Conservation (phyloP, 1,140 invertebrate genomes). For the roundworm (Caenorhabditis elegans) region WBcel235 BX284605.5:14571501-14572000, state of each 20-base stretch:
- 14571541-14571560: no score
- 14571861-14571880: slow-evolving; percentile 14
- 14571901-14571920: slow-evolving; percentile 24
- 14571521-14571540: no score
- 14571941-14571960: background rate
- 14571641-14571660: no score
- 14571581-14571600: no score
- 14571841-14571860: background rate
- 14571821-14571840: background rate
- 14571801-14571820: slow-evolving; percentile 3
- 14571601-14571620: background rate
- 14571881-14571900: background rate
- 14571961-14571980: background rate
- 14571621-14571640: background rate
- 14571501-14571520: no score
- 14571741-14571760: slow-evolving; percentile 22
- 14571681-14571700: no score
- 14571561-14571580: no score
- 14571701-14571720: background rate
- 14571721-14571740: background rate
- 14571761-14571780: slow-evolving; percentile 6
- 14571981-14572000: background rate
- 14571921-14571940: slow-evolving; percentile 6
- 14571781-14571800: background rate
- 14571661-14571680: no score